Base-by-base conservation (phyloP, 2,888 invertebrate genomes). In the Sinhomidia bicolor region DNA sequence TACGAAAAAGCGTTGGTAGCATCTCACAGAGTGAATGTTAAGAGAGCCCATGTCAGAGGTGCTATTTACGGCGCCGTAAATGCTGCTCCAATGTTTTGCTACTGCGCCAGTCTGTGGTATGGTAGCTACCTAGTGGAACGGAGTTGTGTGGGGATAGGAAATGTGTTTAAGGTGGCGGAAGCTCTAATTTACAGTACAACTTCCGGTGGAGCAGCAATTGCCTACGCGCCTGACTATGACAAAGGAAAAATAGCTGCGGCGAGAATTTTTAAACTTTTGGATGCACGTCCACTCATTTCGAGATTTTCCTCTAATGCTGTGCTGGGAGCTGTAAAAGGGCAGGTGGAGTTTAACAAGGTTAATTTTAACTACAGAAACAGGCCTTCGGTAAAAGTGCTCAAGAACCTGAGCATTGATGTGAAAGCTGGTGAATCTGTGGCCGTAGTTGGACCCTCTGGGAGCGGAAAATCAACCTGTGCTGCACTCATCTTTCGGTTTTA, bases 381-480 rank as follows among this genome's bases (percentile, higher is more conserved):
- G 71, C 94, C 94, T 5, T 93, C 94, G 87, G 93, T 93, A 2
- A 92, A 93, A 60, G 96, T 98, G 5, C 94, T 98, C 12, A 95
- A 96, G 88, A 96, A 96, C 0, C 93, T 97, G 41, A 95, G 95
- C 89, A 94, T 97, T 54, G 94, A 95, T 76, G 95, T 97, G 6
- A 94, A 95, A 62, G 94, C 95, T 44, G 97, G 97, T 0, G 95
- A 95, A 92, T 96, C 96, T 36, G 95, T 97, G 1, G 97, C 96
- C 0, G 93, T 97, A n/a, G 96, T 96, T 81, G 92, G 92, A 14
- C 91, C 90, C 14, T 89, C 71, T 1, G 88, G 98, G 0, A 97
- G 97, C 93, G 98, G 98, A 9, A 98, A 98, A 94, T 97, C 97
- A 74, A 98, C 98, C 0, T 95, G 97, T 79, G 96, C 98, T 88